Base-by-base conservation (phyloP, 2,113 vertebrate species). In the Nansenia antarctica region DNA sequence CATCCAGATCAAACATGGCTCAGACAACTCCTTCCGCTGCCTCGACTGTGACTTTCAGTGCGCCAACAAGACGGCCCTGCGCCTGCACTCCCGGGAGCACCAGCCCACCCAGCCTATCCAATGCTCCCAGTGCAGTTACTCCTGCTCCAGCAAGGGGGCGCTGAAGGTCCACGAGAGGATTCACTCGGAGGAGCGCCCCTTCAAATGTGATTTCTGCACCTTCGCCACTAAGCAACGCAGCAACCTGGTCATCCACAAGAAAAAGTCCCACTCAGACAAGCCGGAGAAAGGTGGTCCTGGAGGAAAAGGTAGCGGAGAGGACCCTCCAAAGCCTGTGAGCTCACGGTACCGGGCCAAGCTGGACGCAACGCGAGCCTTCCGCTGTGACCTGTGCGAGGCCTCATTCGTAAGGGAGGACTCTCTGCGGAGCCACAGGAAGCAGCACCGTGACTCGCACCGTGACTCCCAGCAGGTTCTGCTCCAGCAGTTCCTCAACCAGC, bases 181-280 rank as follows among this genome's bases (percentile, higher is more conserved):
- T 73, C 98, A 99, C 80, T 94, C 95, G 0, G 90, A 97, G 53
- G 96, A 98, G 55, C 91, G 96, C 0, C 98, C 98, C 2, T 99
- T 98, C 79, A 95, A 93, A 64, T 99, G 98, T 53, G 82, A 86
- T 1, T 82, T 90, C 78, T 99, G 98, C 90, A 85, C 74, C 78
- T 99, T 98, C 4, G 94, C 96, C 73, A 96, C 95, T 82, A 99
- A 98, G 81, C 98, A 96, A 88, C 94, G 95, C 78, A 96, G 96
- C 90, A 98, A 95, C 86, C 90, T 99, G 9, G 94, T 95, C 82
- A 96, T 96, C 14, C 97, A 99, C 61, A 61, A 92, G 20, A 96
- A 92, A 83, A 98, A 98, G 84, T 93, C 89, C 79, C 96, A 99
- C 54, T 86, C 86, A 0, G 95, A 96, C 0, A 76, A 64, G 0